Conservation (phyloP, 2,888 invertebrate genomes). For the Pristionchus maxplancki region DNA sequence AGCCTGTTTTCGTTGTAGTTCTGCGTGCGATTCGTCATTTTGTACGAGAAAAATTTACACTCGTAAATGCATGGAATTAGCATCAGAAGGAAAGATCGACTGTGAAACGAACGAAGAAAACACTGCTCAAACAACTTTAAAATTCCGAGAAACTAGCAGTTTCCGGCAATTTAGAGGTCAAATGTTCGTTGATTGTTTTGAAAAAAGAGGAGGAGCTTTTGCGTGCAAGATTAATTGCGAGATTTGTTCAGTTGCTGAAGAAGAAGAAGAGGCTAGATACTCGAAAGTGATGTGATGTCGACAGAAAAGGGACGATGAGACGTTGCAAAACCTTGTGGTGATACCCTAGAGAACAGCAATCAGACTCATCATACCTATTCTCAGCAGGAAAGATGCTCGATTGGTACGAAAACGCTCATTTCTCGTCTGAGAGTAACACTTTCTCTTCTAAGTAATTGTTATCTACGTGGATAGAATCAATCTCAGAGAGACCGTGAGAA, state of each 20-base stretch:
- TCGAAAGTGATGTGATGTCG: background rate
- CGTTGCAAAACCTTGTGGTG: background rate
- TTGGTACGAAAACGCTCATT: background rate
- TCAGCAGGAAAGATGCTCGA: background rate
- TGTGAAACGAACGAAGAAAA: background rate
- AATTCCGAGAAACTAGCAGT: background rate
- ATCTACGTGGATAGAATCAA: background rate
- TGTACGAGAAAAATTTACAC: background rate
- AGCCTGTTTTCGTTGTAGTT: slow-evolving; percentile 1
- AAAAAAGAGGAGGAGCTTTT: background rate
- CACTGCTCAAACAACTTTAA: background rate
- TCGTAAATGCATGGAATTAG: background rate
- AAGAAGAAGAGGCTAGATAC: background rate
- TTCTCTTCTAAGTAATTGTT: slow-evolving; percentile 1
- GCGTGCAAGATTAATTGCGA: background rate
- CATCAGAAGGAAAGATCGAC: background rate
- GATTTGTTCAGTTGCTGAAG: too few relatives aligned
- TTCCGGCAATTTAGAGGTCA: slow-evolving; percentile 26
- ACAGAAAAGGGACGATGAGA: background rate
- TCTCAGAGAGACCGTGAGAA: background rate
- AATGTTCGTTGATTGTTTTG: slow-evolving; percentile 25
- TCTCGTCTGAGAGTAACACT: background rate
- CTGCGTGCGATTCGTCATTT: slow-evolving; percentile 11
- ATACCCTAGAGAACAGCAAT: background rate
- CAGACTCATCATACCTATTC: background rate